phyloP scores from a whole-genome alignment of 23 tunicate genomes.

The Ascidia mentula region DNA sequence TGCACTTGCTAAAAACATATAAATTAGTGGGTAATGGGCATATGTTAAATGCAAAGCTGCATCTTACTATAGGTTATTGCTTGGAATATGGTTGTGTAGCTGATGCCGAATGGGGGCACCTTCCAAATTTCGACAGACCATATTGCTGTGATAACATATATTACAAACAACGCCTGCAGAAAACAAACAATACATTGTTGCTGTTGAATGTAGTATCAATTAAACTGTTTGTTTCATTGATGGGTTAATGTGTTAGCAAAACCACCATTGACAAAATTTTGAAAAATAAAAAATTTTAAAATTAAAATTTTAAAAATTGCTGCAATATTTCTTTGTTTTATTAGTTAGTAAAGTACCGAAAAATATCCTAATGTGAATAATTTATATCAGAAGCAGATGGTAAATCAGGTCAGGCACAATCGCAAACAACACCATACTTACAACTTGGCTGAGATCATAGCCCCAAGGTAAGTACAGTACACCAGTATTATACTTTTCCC shows the following conservation, averaged over 20 bases:
- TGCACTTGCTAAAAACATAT: conserved; percentile 19
- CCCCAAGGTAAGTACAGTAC: conserved; percentile 95
- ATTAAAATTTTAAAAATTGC: too few species aligned
- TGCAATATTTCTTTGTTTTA: too few species aligned
- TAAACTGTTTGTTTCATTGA: too few species aligned
- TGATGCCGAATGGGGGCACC: conserved; percentile 16
- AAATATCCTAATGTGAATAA: background rate
- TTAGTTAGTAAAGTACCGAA: background rate
- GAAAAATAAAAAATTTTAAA: too few species aligned
- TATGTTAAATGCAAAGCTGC: background rate
- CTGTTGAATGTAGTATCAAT: too few species aligned
- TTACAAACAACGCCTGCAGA: conserved; percentile 39
- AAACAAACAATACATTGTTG: background rate
- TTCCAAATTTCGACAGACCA: conserved; percentile 45
- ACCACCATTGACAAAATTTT: too few species aligned
- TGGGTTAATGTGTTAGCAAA: too few species aligned
- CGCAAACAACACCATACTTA: conserved; percentile 14
- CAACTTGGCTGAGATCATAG: conserved; percentile 88
- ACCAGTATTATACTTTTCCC: conserved; percentile 99
- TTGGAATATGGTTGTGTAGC: background rate
- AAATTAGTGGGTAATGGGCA: background rate
- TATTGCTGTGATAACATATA: conserved; percentile 47
- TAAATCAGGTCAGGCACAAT: background rate
- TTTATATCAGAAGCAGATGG: background rate
- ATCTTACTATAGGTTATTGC: background rate